A percentile compares a stretch with the other conserved stretches of the same genome.
Evolutionary conservation across 2,113 vertebrate species (phyloP).

Genomic region (Deroptyus accipitrinus): DNA sequence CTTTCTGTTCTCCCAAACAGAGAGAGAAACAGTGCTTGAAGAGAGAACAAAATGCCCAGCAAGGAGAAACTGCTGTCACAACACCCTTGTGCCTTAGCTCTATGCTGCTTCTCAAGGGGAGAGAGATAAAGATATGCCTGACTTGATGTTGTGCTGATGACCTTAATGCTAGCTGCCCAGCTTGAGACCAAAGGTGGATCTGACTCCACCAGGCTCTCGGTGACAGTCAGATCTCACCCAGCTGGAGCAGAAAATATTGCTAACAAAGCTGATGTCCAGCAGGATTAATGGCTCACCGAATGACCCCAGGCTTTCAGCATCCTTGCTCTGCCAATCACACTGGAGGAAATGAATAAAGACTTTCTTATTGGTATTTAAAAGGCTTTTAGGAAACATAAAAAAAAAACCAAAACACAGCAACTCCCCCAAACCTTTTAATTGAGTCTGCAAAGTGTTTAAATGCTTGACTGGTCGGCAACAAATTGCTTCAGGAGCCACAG

Average conservation of each 20-base stretch:
- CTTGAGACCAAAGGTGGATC: not conserved
- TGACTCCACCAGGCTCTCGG: not conserved
- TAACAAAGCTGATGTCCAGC: conserved; percentile 2
- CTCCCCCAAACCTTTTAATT: conserved; percentile 22
- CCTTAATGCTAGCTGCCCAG: not conserved
- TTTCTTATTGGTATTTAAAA: conserved; percentile 35
- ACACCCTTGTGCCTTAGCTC: not conserved
- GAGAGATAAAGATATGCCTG: not conserved
- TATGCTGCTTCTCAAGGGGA: not conserved
- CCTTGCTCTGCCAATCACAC: not conserved
- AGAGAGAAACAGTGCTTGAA: not conserved
- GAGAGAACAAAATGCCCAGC: not conserved
- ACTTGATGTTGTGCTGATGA: not conserved
- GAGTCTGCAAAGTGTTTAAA: conserved; percentile 27
- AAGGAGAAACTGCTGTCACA: not conserved
- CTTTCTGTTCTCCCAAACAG: not conserved
- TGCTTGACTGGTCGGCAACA: conserved; percentile 22
- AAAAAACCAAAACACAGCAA: not conserved
- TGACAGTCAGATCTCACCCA: not conserved
- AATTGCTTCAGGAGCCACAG: conserved; percentile 35
- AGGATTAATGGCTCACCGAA: conserved; percentile 43
- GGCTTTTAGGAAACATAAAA: not conserved
- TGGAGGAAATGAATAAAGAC: not conserved
- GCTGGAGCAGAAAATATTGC: conserved; percentile 24
- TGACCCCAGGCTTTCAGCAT: conserved; percentile 16